Evolutionary conservation across 2,797 vertebrate genomes (phyloP).

Genomic region (Arrhamphus sclerolepis): DNA sequence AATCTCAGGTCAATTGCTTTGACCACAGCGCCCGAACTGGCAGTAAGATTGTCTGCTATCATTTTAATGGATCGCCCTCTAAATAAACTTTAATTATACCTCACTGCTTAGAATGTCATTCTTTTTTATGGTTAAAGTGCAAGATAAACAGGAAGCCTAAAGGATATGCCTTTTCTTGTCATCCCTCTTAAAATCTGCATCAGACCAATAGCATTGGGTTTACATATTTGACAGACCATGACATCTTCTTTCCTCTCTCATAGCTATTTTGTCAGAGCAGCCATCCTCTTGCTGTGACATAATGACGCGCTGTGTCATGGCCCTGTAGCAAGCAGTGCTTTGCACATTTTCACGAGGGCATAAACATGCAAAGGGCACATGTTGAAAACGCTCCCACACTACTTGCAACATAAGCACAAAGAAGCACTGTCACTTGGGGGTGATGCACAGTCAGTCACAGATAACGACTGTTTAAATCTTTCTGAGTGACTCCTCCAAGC

Average conservation of each 20-base stretch:
- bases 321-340: slow-evolving; percentile 45
- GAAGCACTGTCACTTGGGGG: neutral
- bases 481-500: slow-evolving; percentile 25
- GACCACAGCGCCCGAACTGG: slow-evolving; percentile 59
- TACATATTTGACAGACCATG: slow-evolving; percentile 56
- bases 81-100: slow-evolving; percentile 59
- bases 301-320: slow-evolving; percentile 61
- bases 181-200: slow-evolving; percentile 37
- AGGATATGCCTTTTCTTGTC: neutral
- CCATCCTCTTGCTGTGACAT: slow-evolving; percentile 57
- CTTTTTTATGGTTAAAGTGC: slow-evolving; percentile 20
- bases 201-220: slow-evolving; percentile 15
- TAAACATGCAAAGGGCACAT: slow-evolving; percentile 38
- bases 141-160: slow-evolving; percentile 25
- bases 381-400: slow-evolving; percentile 10
- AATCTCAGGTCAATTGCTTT: slow-evolving; percentile 75
- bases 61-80: slow-evolving; percentile 61
- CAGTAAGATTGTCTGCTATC: slow-evolving; percentile 59
- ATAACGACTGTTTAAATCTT: slow-evolving; percentile 20
- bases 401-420: slow-evolving; percentile 21
- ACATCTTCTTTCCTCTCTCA: slow-evolving; percentile 64
- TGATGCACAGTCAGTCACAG: slow-evolving; percentile 4
- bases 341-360: slow-evolving; percentile 30
- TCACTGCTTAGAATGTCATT: slow-evolving; percentile 30
- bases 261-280: slow-evolving; percentile 50